Conservation (phyloP, 1,140 invertebrate species). For the Formica exsecta region DNA sequence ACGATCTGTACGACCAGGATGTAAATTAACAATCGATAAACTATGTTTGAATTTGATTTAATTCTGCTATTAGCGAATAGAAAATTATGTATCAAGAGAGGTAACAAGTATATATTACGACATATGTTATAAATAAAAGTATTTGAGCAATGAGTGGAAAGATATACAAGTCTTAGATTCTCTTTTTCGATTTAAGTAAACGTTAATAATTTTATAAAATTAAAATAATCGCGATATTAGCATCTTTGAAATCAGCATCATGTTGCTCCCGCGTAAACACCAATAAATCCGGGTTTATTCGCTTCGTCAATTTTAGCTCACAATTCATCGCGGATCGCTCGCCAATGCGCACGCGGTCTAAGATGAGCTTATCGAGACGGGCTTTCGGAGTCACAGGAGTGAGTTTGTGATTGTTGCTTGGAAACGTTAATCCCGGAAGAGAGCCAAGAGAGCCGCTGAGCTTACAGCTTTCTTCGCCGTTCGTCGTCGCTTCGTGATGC, state of each 20-base stretch:
- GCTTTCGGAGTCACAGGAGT: slow-evolving; percentile 27
- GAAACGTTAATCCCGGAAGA: slow-evolving; percentile 68
- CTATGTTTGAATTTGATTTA: neutral
- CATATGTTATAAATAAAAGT: neutral
- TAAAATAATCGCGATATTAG: too few relatives aligned
- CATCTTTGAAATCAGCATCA: neutral
- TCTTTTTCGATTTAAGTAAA: neutral
- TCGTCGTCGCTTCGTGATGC: slow-evolving; percentile 62
- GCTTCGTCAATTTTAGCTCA: neutral
- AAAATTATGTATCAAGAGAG: slow-evolving; percentile 1
- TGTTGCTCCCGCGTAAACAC: neutral
- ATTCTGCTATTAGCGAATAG: neutral
- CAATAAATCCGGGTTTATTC: neutral
- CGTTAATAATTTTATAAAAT: too few relatives aligned
- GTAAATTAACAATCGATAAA: neutral
- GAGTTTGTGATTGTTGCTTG: slow-evolving; percentile 57
- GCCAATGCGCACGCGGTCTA: slow-evolving; percentile 25
- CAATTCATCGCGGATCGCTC: neutral
- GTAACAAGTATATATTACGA: too few relatives aligned
- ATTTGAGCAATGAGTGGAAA: neutral
- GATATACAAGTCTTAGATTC: neutral
- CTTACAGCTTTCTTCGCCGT: slow-evolving; percentile 65
- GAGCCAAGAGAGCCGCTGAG: slow-evolving; percentile 52
- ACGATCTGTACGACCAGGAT: neutral
- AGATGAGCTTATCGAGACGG: slow-evolving; percentile 35